phyloP scores from a whole-genome alignment of 2,113 vertebrate species.

The Pseudonaja textilis region DNA sequence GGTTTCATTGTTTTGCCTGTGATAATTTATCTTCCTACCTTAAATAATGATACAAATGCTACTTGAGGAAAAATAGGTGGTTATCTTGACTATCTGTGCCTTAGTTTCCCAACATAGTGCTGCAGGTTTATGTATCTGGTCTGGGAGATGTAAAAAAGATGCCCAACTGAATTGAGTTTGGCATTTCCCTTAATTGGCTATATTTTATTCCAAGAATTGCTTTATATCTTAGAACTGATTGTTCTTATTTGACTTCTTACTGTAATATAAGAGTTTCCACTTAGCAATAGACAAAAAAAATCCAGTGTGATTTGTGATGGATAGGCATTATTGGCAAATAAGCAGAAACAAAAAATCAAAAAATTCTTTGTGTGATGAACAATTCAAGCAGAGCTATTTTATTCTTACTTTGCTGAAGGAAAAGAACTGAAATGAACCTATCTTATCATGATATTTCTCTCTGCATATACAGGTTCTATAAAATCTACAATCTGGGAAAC shows the following conservation, averaged over 20 bases:
- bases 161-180: neutral
- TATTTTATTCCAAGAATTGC: conserved; percentile 18
- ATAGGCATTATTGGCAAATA: neutral
- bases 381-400: neutral
- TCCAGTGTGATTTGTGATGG: neutral
- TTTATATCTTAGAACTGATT: neutral
- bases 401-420: neutral
- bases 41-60: neutral
- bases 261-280: conserved; percentile 7
- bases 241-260: neutral
- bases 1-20: conserved; percentile 1
- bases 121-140: neutral
- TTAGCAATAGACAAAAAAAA: neutral
- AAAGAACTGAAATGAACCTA: neutral
- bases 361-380: too few species aligned
- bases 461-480: neutral
- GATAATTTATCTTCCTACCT: conserved; percentile 4
- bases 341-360: neutral
- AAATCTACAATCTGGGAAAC: neutral
- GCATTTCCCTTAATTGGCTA: neutral
- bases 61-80: neutral
- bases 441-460: neutral
- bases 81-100: neutral
- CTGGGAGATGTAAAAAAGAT: conserved; percentile 10
- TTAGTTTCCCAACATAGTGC: neutral